Percentiles rank a stretch among this genome's conserved stretches.
phyloP scores from a whole-genome alignment of 2,797 vertebrate genomes.

The Rhabdomys pumilio region DNA sequence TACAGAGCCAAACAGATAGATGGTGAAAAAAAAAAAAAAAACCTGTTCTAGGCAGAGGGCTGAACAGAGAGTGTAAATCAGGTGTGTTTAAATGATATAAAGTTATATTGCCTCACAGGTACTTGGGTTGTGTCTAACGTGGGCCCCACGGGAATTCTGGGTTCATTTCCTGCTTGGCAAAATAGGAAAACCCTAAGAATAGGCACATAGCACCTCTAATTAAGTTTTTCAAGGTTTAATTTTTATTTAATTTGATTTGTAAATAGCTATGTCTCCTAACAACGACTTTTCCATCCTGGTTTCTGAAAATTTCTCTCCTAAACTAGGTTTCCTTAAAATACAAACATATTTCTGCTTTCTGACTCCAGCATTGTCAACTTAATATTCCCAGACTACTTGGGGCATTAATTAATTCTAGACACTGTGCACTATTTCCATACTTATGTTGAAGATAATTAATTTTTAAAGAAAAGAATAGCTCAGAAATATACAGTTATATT shows the following conservation, averaged over 20 bases:
- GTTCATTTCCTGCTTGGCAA: too few species aligned
- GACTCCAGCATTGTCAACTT: neutral
- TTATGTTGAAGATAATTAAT: slow-evolving; percentile 56
- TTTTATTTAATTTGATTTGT: slow-evolving; percentile 39
- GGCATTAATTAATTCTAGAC: slow-evolving; percentile 32
- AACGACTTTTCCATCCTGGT: neutral
- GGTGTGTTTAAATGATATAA: too few species aligned
- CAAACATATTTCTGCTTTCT: neutral
- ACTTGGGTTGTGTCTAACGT: too few species aligned
- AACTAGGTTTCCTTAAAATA: slow-evolving; percentile 28
- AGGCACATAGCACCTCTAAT: neutral
- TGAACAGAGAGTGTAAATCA: too few species aligned
- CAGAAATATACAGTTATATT: slow-evolving; percentile 37
- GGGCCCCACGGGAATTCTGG: too few species aligned
- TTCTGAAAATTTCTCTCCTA: slow-evolving; percentile 8
- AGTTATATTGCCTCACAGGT: too few species aligned
- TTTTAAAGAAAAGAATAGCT: slow-evolving; percentile 20
- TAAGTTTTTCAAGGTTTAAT: slow-evolving; percentile 1
- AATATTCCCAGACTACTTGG: slow-evolving; percentile 41
- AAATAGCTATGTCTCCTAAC: neutral
- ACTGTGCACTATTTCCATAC: neutral
- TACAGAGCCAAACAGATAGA: too few species aligned
- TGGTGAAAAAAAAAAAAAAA: too few species aligned
- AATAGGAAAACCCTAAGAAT: too few species aligned
- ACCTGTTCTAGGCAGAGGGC: too few species aligned